A percentile compares a stretch with the other conserved stretches of the same genome.
Conservation (phyloP, 2,113 vertebrate species). For the Passerina amoena region DNA sequence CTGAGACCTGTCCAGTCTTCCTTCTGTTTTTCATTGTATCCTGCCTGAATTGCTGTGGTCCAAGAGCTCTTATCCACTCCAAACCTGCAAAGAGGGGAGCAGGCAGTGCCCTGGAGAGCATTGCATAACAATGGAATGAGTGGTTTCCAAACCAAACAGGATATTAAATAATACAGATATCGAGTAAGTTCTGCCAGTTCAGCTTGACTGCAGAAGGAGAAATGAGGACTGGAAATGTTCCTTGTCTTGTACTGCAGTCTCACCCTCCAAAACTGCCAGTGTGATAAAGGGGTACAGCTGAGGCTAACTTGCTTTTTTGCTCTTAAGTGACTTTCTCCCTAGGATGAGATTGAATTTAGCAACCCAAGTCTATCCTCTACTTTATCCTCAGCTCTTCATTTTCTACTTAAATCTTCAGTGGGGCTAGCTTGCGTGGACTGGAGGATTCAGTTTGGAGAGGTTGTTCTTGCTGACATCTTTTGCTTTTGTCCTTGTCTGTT, state of each 20-base stretch:
- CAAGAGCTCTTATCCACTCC: neutral
- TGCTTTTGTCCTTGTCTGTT: neutral
- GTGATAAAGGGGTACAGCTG: neutral
- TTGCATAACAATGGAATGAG: neutral
- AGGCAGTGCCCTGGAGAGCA: neutral
- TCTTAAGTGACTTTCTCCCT: neutral
- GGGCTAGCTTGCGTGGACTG: neutral
- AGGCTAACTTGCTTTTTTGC: neutral
- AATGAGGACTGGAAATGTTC: neutral
- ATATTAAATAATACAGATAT: conserved; percentile 5
- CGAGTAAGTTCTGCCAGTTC: neutral
- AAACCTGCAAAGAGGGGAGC: neutral
- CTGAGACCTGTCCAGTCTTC: neutral
- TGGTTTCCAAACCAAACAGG: neutral
- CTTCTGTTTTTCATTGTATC: neutral
- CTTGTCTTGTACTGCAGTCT: neutral
- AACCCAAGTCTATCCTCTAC: neutral
- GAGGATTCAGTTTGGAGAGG: neutral
- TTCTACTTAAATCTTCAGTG: neutral
- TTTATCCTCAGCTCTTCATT: neutral
- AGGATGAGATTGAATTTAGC: neutral
- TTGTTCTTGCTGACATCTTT: neutral
- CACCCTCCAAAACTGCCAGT: neutral
- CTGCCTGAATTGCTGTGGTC: neutral
- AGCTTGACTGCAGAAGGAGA: neutral